A percentile compares a stretch with the other conserved stretches of the same genome.
Evolutionary conservation across 2,797 vertebrate genomes (phyloP).

Genomic region (Triplophysa bombifrons): DNA sequence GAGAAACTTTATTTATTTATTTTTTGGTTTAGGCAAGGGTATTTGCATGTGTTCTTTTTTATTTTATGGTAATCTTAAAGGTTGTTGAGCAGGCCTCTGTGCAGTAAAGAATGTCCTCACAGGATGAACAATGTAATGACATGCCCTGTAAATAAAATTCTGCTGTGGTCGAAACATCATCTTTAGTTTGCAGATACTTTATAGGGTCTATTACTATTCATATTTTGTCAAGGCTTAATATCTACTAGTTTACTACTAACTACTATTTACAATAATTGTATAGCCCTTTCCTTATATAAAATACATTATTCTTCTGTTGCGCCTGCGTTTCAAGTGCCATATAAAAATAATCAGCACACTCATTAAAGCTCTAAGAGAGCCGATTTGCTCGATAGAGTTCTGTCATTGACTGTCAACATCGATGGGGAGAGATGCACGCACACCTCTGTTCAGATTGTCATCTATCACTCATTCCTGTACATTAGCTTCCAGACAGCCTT

Average conservation of each 20-base stretch:
- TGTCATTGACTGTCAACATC: slow-evolving; percentile 49
- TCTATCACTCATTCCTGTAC: slow-evolving; percentile 75
- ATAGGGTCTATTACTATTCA: background rate
- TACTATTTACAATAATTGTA: background rate
- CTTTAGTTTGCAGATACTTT: background rate
- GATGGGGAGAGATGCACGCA: slow-evolving; percentile 65
- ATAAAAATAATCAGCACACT: slow-evolving; percentile 47
- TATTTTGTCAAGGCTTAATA: background rate
- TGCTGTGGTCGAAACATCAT: background rate
- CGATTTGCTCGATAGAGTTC: slow-evolving; percentile 54
- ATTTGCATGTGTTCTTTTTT: slow-evolving; percentile 69
- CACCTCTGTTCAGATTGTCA: slow-evolving; percentile 63
- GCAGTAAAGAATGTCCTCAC: slow-evolving; percentile 25
- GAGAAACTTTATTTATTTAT: slow-evolving; percentile 53
- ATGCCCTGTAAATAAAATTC: background rate
- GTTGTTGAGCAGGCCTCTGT: slow-evolving; percentile 30
- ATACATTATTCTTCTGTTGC: background rate
- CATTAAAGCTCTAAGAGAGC: slow-evolving; percentile 40
- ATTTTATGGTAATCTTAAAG: slow-evolving; percentile 63
- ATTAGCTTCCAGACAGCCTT: slow-evolving; percentile 71
- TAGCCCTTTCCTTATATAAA: background rate
- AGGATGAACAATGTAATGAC: slow-evolving; percentile 17
- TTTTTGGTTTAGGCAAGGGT: slow-evolving; percentile 55
- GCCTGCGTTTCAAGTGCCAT: slow-evolving; percentile 10
- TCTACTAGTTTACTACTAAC: no score